Percentiles rank a stretch among this genome's conserved stretches.
phyloP scores from a whole-genome alignment of 2,888 invertebrate species.

The Gasteruption jaculator region DNA sequence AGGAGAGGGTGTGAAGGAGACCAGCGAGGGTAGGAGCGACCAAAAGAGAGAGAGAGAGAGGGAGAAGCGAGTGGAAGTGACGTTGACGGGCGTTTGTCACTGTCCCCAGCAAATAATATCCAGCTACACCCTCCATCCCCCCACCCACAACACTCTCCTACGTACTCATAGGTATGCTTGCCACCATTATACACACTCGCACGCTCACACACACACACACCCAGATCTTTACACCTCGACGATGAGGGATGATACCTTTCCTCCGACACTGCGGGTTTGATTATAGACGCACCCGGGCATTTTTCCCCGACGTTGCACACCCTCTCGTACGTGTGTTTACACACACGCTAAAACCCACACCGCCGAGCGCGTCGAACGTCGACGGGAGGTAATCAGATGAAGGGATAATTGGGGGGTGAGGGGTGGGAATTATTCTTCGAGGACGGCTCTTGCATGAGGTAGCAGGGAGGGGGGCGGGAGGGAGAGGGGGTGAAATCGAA shows the following conservation, averaged over 20 bases:
- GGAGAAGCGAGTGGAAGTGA: conserved; percentile 43
- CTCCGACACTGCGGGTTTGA: too few species aligned
- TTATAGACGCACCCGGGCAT: too few species aligned
- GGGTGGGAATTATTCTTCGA: conserved; percentile 49
- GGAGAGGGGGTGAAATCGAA: conserved; percentile 21
- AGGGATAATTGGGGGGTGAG: conserved; percentile 37
- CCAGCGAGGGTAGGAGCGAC: conserved; percentile 14
- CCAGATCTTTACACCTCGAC: conserved; percentile 2
- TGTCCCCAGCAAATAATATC: conserved; percentile 49
- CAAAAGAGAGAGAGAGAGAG: conserved; percentile 23
- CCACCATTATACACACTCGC: conserved; percentile 9
- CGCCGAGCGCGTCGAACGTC: too few species aligned
- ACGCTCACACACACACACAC: conserved; percentile 5
- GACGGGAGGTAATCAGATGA: not conserved
- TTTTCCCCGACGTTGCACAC: too few species aligned
- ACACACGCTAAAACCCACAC: too few species aligned
- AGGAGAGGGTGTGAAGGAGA: conserved; percentile 20
- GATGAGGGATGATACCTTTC: too few species aligned
- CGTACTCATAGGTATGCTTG: conserved; percentile 2
- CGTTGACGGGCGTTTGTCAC: conserved; percentile 51
- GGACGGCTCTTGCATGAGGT: conserved; percentile 31
- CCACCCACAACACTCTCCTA: conserved; percentile 1
- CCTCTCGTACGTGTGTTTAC: too few species aligned
- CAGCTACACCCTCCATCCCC: conserved; percentile 30
- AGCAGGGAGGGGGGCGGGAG: conserved; percentile 26